These are phyloP conservation scores for Notothenia coriiceps DNA, from an alignment of 2,113 vertebrate genomes.

Conservation along the genomic window DNA sequence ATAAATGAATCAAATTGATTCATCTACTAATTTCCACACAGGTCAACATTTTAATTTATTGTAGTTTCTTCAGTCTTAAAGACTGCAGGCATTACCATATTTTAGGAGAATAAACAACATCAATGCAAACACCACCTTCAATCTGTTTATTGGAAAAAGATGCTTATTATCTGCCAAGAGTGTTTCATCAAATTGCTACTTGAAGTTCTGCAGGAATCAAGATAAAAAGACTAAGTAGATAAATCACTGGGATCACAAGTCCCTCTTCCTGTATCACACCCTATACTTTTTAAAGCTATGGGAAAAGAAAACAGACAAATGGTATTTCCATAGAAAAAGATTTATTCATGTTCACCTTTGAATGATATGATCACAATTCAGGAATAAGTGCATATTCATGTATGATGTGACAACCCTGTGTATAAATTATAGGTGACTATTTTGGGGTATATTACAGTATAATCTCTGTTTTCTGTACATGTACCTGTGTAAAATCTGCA, in stretches of 20 bases:
- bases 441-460: conserved; percentile 63
- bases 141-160: neutral
- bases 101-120: neutral
- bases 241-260: conserved; percentile 7
- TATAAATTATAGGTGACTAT: conserved; percentile 74
- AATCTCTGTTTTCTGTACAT: conserved; percentile 69
- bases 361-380: conserved; percentile 71
- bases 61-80: neutral
- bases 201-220: conserved; percentile 9
- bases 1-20: neutral
- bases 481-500: conserved; percentile 78
- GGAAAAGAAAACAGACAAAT: neutral
- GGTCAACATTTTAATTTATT: neutral
- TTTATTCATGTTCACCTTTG: conserved; percentile 74
- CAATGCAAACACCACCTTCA: neutral
- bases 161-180: neutral
- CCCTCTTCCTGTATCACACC: neutral
- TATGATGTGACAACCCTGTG: conserved; percentile 61
- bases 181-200: conserved; percentile 28
- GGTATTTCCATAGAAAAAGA: conserved; percentile 48
- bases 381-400: conserved; percentile 69
- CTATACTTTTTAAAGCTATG: neutral
- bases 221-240: conserved; percentile 23
- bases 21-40: neutral
- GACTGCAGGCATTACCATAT: conserved; percentile 2